These are phyloP conservation scores for Phyllotreta cruciferae DNA, from an alignment of 2,888 invertebrate species.

Conservation along the genomic window DNA sequence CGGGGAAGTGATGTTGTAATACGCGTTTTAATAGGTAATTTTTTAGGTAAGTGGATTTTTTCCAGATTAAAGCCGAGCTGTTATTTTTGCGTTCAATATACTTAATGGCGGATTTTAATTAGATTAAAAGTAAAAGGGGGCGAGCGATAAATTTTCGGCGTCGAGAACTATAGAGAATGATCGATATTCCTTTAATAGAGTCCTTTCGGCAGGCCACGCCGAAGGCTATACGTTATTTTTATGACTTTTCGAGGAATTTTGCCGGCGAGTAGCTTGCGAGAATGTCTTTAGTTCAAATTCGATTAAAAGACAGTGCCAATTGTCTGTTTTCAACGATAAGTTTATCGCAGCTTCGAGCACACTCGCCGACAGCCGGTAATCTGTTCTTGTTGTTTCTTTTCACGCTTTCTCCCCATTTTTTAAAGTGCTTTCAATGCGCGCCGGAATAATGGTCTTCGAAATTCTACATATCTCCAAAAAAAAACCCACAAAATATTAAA, in stretches of 20 bases:
- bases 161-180: background rate
- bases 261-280: background rate
- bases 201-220: background rate
- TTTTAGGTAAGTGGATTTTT: no score
- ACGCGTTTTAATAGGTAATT: no score
- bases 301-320: conserved; percentile 16
- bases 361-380: conserved; percentile 12
- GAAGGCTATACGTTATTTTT: conserved; percentile 8
- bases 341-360: conserved; percentile 16
- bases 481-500: no score
- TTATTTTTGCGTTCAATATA: no score
- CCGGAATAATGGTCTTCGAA: background rate
- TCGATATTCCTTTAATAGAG: background rate
- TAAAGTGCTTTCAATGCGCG: background rate
- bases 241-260: conserved; percentile 10
- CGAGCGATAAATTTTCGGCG: no score
- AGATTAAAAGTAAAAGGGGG: no score
- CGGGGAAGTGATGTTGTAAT: no score
- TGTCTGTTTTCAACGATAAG: conserved; percentile 15
- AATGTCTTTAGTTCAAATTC: conserved; percentile 9
- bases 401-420: conserved; percentile 3
- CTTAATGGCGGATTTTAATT: no score
- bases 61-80: no score
- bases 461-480: no score
- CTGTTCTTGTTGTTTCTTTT: background rate